A percentile compares a stretch with the other conserved stretches of the same genome.
phyloP scores from a whole-genome alignment of 2,797 vertebrate species.

The Gallinago stenura region DNA sequence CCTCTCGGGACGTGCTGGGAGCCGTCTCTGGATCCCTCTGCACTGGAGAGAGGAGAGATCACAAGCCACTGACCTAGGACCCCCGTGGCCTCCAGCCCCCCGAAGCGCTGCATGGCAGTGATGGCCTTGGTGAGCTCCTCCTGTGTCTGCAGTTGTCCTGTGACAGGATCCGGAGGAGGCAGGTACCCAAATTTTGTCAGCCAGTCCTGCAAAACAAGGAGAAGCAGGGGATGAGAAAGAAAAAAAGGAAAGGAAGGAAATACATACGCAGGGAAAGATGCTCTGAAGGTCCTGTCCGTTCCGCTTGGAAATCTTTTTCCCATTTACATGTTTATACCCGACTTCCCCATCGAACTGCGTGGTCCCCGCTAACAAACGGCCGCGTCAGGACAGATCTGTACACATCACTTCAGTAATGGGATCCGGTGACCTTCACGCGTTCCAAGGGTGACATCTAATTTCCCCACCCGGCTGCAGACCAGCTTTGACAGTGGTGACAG shows the following conservation, averaged over 20 bases:
- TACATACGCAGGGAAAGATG: fast-evolving
- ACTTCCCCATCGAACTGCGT: background rate
- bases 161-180: constrained; percentile 87
- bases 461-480: background rate
- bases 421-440: background rate
- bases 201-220: constrained; percentile 87
- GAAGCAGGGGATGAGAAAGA: background rate
- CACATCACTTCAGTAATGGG: background rate
- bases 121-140: constrained; percentile 93
- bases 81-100: constrained; percentile 87
- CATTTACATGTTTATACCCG: background rate
- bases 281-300: background rate
- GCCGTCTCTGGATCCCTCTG: background rate
- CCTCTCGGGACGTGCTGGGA: fast-evolving
- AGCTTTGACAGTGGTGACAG: background rate
- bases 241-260: background rate
- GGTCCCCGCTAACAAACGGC: background rate
- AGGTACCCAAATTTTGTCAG: constrained; percentile 95
- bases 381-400: background rate
- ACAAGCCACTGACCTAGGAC: constrained; percentile 76
- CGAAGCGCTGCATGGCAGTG: constrained; percentile 94
- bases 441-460: constrained; percentile 14
- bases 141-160: constrained; percentile 90
- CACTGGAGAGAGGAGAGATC: background rate
- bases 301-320: background rate